Percentiles rank a stretch among this genome's conserved stretches.
Evolutionary conservation across 2,888 invertebrate species (phyloP).

Genomic region (Metellina segmentata): DNA sequence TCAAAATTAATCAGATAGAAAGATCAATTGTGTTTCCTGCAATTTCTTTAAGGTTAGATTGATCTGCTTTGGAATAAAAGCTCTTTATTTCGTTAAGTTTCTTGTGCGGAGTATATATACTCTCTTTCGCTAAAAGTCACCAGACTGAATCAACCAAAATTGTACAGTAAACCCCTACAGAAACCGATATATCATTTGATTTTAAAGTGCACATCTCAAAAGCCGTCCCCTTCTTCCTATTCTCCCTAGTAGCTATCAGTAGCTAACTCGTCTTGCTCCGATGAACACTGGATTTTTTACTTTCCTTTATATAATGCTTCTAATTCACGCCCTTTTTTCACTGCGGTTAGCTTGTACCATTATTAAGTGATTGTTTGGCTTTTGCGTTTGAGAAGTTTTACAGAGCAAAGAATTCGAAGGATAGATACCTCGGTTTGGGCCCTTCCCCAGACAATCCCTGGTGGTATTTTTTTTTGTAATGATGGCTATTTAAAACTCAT

Average conservation of each 20-base stretch:
- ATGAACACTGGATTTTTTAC: neutral
- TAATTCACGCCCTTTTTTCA: neutral
- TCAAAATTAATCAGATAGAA: too few relatives aligned
- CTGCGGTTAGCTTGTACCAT: neutral
- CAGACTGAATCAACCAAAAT: neutral
- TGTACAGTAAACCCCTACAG: neutral
- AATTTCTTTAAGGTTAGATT: too few relatives aligned
- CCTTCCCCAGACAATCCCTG: too few relatives aligned
- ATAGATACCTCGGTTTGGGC: neutral
- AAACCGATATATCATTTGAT: neutral
- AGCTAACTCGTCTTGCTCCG: conserved; percentile 4
- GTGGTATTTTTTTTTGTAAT: conserved; percentile 30
- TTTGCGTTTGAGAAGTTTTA: neutral
- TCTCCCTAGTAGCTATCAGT: neutral
- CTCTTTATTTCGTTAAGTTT: too few relatives aligned
- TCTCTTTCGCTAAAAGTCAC: too few relatives aligned
- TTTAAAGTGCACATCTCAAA: neutral
- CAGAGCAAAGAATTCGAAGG: neutral
- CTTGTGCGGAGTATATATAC: too few relatives aligned
- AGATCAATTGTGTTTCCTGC: too few relatives aligned
- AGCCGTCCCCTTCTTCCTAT: neutral
- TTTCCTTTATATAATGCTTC: neutral
- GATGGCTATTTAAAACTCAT: conserved; percentile 76
- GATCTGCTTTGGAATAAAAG: too few relatives aligned
- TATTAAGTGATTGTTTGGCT: conserved; percentile 15